A percentile compares a stretch with the other conserved stretches of the same genome.
phyloP scores from a whole-genome alignment of 1,140 invertebrate genomes.

The Pogonognathellus flavescens region DNA sequence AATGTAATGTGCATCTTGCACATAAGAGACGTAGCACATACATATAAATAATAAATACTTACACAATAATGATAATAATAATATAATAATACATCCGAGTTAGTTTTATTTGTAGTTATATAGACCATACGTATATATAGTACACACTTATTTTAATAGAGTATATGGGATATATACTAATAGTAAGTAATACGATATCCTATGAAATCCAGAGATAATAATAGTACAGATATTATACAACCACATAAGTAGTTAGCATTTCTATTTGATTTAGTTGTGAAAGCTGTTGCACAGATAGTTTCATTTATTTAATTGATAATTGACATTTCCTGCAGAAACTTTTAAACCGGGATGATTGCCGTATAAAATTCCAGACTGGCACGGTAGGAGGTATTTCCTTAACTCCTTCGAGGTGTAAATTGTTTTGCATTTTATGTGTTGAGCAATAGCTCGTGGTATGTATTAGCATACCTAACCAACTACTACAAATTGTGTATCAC shows the following conservation, averaged over 20 bases:
- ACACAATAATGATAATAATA: not conserved
- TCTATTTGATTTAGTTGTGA: slow-evolving; percentile 16
- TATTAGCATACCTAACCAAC: slow-evolving; percentile 22
- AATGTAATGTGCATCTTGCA: too few species aligned
- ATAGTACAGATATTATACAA: not conserved
- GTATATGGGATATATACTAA: not conserved
- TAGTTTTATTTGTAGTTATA: not conserved
- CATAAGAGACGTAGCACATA: too few species aligned
- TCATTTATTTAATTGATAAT: slow-evolving; percentile 46
- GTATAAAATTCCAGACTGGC: slow-evolving; percentile 22
- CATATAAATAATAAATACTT: not conserved
- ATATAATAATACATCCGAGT: not conserved
- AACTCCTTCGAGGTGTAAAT: not conserved
- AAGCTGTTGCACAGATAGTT: not conserved
- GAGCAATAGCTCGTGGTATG: slow-evolving; percentile 25
- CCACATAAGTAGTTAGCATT: not conserved
- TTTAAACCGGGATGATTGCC: not conserved
- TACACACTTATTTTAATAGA: too few species aligned
- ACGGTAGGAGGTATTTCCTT: slow-evolving; percentile 34
- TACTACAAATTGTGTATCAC: slow-evolving; percentile 8
- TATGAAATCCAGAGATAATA: not conserved
- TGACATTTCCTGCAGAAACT: slow-evolving; percentile 51
- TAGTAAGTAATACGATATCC: slow-evolving; percentile 3
- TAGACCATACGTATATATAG: too few species aligned
- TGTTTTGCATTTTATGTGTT: slow-evolving; percentile 7